A percentile compares a stretch with the other conserved stretches of the same genome.
Evolutionary conservation across 2,888 invertebrate genomes (phyloP).

Genomic region (Theristus sp.): DNA sequence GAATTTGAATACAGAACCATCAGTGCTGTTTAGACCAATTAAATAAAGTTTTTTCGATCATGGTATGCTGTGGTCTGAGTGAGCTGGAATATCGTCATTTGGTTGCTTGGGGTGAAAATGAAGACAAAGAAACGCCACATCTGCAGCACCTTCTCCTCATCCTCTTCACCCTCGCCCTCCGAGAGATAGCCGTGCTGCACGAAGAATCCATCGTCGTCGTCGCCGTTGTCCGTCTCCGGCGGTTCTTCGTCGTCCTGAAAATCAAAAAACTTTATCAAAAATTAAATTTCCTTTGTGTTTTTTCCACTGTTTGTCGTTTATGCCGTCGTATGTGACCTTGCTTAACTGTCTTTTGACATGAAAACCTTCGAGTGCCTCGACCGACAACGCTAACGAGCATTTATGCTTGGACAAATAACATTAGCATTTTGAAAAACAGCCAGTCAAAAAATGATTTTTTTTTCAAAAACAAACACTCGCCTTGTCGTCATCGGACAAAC

Average conservation of each 20-base stretch:
- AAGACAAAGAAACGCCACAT: too few relatives aligned
- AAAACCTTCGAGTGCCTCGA: too few relatives aligned
- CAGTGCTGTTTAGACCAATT: too few relatives aligned
- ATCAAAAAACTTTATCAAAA: slow-evolving; percentile 3
- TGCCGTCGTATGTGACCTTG: too few relatives aligned
- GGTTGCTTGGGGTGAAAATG: not conserved
- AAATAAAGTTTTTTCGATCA: too few relatives aligned
- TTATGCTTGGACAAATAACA: too few relatives aligned
- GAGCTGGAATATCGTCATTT: not conserved
- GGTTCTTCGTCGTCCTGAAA: slow-evolving; percentile 13
- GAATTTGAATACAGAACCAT: too few relatives aligned
- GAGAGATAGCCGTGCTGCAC: slow-evolving; percentile 25
- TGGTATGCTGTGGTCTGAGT: too few relatives aligned
- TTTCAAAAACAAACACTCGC: not conserved
- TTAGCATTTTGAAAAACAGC: not conserved
- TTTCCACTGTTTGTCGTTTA: too few relatives aligned
- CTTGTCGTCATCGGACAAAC: slow-evolving; percentile 5
- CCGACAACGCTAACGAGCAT: too few relatives aligned
- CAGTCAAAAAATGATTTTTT: not conserved
- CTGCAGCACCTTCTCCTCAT: slow-evolving; percentile 1
- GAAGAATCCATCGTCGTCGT: slow-evolving; percentile 19
- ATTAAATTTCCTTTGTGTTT: slow-evolving; percentile 3
- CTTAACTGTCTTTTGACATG: too few relatives aligned
- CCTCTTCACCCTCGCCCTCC: slow-evolving; percentile 19
- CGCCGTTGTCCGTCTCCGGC: slow-evolving; percentile 12